Evolutionary conservation across 2,797 vertebrate species (phyloP).

Genomic region (Spinus olivaceus): DNA sequence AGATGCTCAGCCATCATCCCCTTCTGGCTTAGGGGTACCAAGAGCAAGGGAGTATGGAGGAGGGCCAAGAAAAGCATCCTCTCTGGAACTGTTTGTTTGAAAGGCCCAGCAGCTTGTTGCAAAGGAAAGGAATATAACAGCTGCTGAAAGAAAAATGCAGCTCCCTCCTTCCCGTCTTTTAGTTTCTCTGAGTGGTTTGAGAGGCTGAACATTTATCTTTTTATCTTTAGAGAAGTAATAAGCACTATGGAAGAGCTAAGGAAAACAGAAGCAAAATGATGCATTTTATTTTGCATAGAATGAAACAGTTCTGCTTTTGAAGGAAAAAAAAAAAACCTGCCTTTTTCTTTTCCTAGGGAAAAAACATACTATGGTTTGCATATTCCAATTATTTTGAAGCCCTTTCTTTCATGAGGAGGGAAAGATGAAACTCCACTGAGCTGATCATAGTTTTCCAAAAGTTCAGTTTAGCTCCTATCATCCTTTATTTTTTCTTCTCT

Average conservation of each 20-base stretch:
- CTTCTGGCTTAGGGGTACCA: fast-evolving
- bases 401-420: background rate
- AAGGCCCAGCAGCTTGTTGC: background rate
- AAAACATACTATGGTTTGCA: fast-evolving
- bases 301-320: background rate
- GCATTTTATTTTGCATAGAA: background rate
- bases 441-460: background rate
- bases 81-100: background rate
- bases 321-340: fast-evolving
- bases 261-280: background rate
- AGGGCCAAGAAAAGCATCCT: background rate
- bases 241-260: background rate
- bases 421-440: background rate
- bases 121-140: background rate
- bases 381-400: background rate
- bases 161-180: background rate
- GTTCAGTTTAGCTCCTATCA: background rate
- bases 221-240: background rate
- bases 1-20: background rate
- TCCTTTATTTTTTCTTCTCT: background rate
- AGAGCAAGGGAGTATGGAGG: background rate
- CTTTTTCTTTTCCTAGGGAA: background rate
- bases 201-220: background rate
- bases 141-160: background rate
- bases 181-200: background rate